Conservation (phyloP, 64 coral and sea anemone genomes). For the Catalaphyllia jardinei region DNA sequence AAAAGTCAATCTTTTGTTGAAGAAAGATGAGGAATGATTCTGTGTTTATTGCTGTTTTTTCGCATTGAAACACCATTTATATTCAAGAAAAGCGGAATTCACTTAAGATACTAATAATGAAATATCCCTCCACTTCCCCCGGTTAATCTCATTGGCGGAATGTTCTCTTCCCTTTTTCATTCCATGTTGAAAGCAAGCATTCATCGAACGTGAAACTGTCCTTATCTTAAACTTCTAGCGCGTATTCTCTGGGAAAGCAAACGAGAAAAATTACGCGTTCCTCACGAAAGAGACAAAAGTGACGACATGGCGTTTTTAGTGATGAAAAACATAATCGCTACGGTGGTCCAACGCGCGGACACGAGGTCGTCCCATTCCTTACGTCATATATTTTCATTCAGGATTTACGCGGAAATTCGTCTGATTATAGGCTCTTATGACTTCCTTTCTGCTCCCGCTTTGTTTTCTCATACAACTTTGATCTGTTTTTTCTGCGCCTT, state of each 20-base stretch:
- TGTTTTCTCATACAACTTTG: background rate
- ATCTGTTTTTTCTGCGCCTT: background rate
- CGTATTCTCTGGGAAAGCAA: background rate
- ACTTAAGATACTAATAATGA: background rate
- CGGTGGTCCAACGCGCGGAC: background rate
- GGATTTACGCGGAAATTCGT: background rate
- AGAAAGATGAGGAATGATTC: background rate
- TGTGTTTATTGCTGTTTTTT: too few species aligned
- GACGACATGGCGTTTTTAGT: background rate
- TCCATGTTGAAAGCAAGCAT: constrained; percentile 4
- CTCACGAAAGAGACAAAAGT: background rate
- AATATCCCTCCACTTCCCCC: background rate
- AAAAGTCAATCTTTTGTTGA: background rate
- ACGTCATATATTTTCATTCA: constrained; percentile 1
- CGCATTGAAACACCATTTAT: too few species aligned
- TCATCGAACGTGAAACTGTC: background rate
- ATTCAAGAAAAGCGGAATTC: background rate
- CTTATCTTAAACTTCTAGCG: background rate
- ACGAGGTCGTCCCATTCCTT: background rate
- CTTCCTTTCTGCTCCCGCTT: background rate
- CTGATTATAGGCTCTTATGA: background rate
- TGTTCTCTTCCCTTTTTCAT: background rate
- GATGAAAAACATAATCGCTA: background rate
- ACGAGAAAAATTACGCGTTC: background rate
- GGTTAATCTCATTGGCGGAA: background rate